Base-by-base conservation (phyloP, 2,113 vertebrate genomes). In the Tragelaphus buxtoni region DNA sequence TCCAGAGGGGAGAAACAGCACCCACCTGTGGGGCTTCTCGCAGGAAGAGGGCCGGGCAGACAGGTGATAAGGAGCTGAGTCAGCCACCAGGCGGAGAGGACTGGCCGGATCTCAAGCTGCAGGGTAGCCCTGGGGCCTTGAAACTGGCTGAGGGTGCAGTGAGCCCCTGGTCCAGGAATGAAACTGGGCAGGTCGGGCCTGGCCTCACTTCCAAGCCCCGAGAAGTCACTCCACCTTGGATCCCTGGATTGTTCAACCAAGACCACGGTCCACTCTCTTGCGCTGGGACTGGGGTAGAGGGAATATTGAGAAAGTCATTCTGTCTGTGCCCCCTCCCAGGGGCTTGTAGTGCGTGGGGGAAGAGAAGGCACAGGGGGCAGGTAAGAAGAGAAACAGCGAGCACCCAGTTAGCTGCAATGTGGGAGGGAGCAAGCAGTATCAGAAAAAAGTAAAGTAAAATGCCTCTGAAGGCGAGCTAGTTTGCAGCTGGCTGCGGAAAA, bases 361-460 rank as follows among this genome's bases (percentile, higher is more conserved):
- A 47, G 5, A 20, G 35, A 13, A 2, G 47, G 26, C 3, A 2
- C 8, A 7, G 12, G 1, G 2, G 49, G 18, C 13, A 16, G 61
- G 47, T 18, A 7, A 53, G 49, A 16, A 32, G 79, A 28, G 87
- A 74, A 5, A 17, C 4, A 0, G 55, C 0, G 18, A 32, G 14
- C 1, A 0, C 12, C 61, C 49, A 3, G n/a, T 1, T 0, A 18
- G 74, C 14, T 4, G 6, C 0, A 9, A 8, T 3, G 18, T 9
- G 28, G 63, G 24, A 26, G 55, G 11, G 55, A 0, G 0, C 4
- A 30, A 53, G 89, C 20, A 4, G 2, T 0, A 12, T 60, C 53
- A 9, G 63, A 26, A 2, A 5, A 65, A 22, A 30, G 18, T 3
- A 5, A 42, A 24, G 69, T 39, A 35, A 30, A n/a, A 79, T 5